Evolutionary conservation across 30 jellyfish, hydroid and myxozoan genomes (phyloP), one percentile per base, ranked within the genome.

Genomic region (Clytia hemisphaerica): DNA sequence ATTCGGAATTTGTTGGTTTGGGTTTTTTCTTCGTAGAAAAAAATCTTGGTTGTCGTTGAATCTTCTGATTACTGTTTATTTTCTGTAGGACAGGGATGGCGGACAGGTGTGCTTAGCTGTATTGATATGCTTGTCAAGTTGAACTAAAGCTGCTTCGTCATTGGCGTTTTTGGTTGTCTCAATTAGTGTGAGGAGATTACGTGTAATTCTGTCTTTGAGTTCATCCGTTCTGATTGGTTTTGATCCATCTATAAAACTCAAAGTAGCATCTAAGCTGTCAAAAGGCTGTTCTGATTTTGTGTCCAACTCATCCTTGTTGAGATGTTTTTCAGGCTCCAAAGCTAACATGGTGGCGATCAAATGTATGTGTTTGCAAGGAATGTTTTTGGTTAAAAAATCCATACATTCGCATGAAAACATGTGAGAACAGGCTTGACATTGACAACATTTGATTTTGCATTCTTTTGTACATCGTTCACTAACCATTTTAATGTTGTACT

Each of bases 361-460:
- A 19, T 67, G 79, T 18, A 67, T 45, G 21, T 67, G 79, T 67
- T 67, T 67, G 79, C 79, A 67, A 32, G 30, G 45, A 4, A 45
- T 45, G 22, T 14, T 27, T 30, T 67, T 18, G 67, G 47, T 18
- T 53, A 67, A 45, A 50, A 38, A 45, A 35, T 67, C 70, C 9
- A 45, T 42, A 35, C 79, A 67, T 6, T 45, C 25, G 33, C 70
- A 67, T 24, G 12, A 22, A 18, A 22, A 37, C 22, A 30, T 15
- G 21, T 67, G 67, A 27, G 33, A 25, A 22, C 79, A 67, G 44
- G 30, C 37, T 25, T 37, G 35, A 31, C 65, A 67, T 25, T 67
- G 67, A 45, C 32, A 42, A 37, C 70, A 67, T 33, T 45, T 45
- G 32, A 67, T 26, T 45, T 40, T 31, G 44, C 79, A 45, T 22